These are phyloP conservation scores for Palythoa grandiflora DNA, from an alignment of 92 coral and sea anemone genomes.

Conservation along the genomic window DNA sequence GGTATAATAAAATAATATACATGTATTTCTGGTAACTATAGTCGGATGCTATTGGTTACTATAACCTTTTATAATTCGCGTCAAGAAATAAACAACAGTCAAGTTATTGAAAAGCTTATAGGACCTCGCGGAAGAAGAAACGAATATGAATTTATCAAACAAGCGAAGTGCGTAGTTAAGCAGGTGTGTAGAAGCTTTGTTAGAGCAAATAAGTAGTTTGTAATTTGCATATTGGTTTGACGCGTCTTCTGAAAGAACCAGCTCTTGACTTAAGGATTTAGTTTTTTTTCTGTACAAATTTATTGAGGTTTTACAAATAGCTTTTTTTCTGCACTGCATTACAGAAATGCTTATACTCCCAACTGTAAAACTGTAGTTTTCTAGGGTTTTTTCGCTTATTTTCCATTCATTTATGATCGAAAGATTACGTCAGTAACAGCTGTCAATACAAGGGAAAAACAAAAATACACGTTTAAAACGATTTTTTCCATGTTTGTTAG, in stretches of 20 bases:
- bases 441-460: constrained; percentile 26
- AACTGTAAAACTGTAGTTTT: background rate
- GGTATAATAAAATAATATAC: background rate
- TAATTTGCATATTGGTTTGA: constrained; percentile 39
- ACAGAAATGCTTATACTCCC: background rate
- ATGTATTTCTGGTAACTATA: background rate
- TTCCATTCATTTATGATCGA: constrained; percentile 1
- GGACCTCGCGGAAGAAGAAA: background rate
- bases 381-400: background rate
- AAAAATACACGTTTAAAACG: background rate
- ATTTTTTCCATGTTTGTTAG: background rate
- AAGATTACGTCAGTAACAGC: constrained; percentile 13
- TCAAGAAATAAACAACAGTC: background rate
- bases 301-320: background rate
- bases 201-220: background rate
- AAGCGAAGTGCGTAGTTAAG: constrained; percentile 1
- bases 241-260: background rate
- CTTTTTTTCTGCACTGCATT: background rate
- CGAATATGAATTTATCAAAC: constrained; percentile 20
- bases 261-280: background rate
- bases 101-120: constrained; percentile 13
- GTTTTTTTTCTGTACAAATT: background rate
- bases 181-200: constrained; percentile 32
- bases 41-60: background rate
- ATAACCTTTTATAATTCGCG: background rate